These are phyloP conservation scores for Gibbula magus DNA, from an alignment of 2,888 invertebrate genomes.

Conservation along the genomic window DNA sequence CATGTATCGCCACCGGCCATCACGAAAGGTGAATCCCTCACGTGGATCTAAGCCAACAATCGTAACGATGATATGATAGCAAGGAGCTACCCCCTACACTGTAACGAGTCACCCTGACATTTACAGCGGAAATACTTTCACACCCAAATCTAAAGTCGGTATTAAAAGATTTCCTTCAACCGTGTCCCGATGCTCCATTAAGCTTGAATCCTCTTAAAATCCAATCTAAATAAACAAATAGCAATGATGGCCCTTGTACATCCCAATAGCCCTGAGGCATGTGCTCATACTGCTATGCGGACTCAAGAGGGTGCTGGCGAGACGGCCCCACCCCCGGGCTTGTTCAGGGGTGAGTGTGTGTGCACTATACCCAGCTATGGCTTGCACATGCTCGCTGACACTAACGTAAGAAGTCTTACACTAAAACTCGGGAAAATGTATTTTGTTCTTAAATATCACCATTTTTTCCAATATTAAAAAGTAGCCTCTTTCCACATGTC, in stretches of 20 bases:
- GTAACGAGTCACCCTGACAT: conserved; percentile 5
- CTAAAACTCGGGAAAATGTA: no score
- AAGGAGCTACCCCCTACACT: not conserved
- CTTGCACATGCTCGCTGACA: no score
- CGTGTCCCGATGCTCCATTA: conserved; percentile 6
- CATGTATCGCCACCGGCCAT: conserved; percentile 11
- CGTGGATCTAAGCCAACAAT: not conserved
- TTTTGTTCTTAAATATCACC: no score
- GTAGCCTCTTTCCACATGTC: no score
- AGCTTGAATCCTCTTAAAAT: not conserved
- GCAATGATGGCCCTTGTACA: not conserved
- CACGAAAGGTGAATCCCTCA: no score
- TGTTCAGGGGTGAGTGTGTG: no score
- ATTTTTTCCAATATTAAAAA: no score
- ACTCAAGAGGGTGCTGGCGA: conserved; percentile 9
- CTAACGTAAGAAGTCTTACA: no score
- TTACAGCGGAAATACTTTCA: conserved; percentile 12
- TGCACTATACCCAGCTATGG: no score
- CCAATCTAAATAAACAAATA: conserved; percentile 18
- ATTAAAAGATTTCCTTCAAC: not conserved
- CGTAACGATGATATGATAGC: not conserved
- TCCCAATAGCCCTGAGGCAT: not conserved
- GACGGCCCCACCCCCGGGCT: not conserved
- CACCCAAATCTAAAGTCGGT: not conserved
- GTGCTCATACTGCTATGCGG: not conserved